A percentile compares a stretch with the other conserved stretches of the same genome.
phyloP scores from a whole-genome alignment of 2,888 invertebrate genomes.

The Apoda limacodes region DNA sequence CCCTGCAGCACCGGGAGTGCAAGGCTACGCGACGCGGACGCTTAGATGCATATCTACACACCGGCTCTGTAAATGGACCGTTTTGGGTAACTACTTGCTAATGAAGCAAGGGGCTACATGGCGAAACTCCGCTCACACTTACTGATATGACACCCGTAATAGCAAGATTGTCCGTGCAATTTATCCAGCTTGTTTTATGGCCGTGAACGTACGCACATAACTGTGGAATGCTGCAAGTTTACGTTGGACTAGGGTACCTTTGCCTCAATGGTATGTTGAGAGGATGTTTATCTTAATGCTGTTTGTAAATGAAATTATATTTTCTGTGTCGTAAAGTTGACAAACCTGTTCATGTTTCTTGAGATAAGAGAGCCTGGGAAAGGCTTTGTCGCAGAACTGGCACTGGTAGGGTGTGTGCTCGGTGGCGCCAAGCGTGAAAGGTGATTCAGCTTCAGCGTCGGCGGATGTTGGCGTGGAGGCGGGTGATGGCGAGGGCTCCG shows the following conservation, averaged over 20 bases:
- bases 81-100: slow-evolving; percentile 67
- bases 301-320: no score
- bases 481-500: slow-evolving; percentile 71
- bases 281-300: no score
- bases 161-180: slow-evolving; percentile 40
- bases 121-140: slow-evolving; percentile 50
- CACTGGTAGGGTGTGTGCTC: slow-evolving; percentile 88
- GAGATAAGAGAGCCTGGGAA: slow-evolving; percentile 86
- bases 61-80: slow-evolving; percentile 61
- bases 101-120: slow-evolving; percentile 52
- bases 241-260: neutral
- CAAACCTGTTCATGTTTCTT: slow-evolving; percentile 94
- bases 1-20: slow-evolving; percentile 39
- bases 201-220: neutral
- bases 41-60: slow-evolving; percentile 62
- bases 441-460: slow-evolving; percentile 71
- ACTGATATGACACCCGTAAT: slow-evolving; percentile 52
- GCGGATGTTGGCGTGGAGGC: slow-evolving; percentile 75
- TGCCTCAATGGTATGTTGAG: no score
- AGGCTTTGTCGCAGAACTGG: slow-evolving; percentile 92
- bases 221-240: neutral
- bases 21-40: slow-evolving; percentile 38
- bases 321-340: neutral
- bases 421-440: slow-evolving; percentile 75
- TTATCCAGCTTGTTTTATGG: slow-evolving; percentile 41